Conservation (phyloP, 2,113 vertebrate genomes). For the Sorex araneus region DNA sequence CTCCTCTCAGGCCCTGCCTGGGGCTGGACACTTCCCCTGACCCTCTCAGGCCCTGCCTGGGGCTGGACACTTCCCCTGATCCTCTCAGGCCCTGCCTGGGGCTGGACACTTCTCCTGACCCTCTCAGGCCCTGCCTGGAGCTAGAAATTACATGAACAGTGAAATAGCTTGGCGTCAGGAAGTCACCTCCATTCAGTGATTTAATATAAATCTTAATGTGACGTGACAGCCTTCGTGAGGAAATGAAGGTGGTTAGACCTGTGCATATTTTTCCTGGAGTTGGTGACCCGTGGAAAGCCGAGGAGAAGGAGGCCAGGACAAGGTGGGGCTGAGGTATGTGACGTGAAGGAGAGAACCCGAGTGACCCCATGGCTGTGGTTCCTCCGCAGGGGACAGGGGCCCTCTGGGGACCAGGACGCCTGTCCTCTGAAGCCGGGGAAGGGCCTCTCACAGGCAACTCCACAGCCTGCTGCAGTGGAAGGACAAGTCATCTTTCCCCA, state of each 20-base stretch:
- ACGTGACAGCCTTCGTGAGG: neutral
- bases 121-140: neutral
- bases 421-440: neutral
- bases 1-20: neutral
- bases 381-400: neutral
- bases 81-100: neutral
- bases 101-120: neutral
- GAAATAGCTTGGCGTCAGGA: neutral
- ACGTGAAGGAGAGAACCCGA: neutral
- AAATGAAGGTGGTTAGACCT: neutral
- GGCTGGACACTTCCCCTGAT: neutral
- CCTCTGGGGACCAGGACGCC: neutral
- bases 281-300: neutral
- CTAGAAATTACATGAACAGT: neutral
- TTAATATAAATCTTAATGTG: neutral
- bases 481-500: too few relatives aligned
- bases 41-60: neutral
- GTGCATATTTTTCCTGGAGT: neutral
- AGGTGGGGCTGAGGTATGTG: neutral
- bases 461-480: neutral
- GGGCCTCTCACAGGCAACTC: neutral
- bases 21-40: neutral
- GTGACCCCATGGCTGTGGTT: neutral
- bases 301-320: neutral
- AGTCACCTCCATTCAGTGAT: neutral